These are phyloP conservation scores for Hemicordylus capensis DNA, from an alignment of 2,113 vertebrate genomes.

Conservation along the genomic window DNA sequence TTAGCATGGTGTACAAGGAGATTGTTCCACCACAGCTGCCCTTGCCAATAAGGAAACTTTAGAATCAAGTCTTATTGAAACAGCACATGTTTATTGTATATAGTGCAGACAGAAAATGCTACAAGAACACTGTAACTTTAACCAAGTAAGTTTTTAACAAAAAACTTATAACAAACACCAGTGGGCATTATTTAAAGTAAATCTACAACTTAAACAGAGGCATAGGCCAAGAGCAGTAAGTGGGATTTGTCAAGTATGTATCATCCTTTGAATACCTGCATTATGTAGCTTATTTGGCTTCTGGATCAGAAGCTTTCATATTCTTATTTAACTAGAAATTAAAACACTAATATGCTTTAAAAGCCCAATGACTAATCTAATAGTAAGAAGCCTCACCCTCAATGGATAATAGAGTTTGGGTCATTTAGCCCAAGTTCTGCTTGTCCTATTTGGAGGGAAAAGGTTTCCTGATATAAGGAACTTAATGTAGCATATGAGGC, in stretches of 20 bases:
- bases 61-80: not conserved
- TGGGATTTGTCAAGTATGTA: not conserved
- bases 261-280: not conserved
- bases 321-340: not conserved
- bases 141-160: not conserved
- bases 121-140: slow-evolving; percentile 9
- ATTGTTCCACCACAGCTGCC: not conserved
- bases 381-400: not conserved
- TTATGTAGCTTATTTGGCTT: not conserved
- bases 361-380: not conserved
- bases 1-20: not conserved
- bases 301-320: not conserved
- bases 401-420: not conserved
- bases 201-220: slow-evolving; percentile 1
- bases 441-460: not conserved
- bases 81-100: slow-evolving; percentile 40
- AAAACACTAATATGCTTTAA: not conserved
- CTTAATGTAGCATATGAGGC: not conserved
- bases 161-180: too few species aligned
- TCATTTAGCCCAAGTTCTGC: fast-evolving
- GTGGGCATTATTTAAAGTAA: too few species aligned
- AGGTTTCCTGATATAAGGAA: not conserved
- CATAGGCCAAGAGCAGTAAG: not conserved
- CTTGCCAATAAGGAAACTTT: not conserved
- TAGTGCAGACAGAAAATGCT: not conserved